phyloP scores from a whole-genome alignment of 2,113 vertebrate species.

The Eurystomus gularis region DNA sequence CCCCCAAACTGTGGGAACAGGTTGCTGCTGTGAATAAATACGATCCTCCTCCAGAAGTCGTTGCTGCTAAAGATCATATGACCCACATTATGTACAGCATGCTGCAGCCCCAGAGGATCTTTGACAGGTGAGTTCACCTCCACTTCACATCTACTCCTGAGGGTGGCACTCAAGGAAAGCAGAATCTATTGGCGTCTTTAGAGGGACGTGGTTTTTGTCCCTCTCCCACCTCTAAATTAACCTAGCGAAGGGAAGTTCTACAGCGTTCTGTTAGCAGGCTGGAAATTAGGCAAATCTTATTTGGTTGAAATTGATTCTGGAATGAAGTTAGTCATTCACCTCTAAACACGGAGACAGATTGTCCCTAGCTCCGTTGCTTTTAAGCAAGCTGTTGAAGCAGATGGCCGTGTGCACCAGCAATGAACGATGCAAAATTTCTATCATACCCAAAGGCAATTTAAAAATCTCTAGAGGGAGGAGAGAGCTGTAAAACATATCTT shows the following conservation, averaged over 20 bases:
- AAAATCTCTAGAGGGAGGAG: conserved; percentile 41
- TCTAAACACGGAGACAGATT: conserved; percentile 52
- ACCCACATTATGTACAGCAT: conserved; percentile 76
- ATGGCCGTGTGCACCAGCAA: conserved; percentile 55
- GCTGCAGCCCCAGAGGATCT: conserved; percentile 85
- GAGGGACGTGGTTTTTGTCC: background rate
- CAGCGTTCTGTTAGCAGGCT: background rate
- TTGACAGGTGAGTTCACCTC: conserved; percentile 79
- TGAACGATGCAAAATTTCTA: conserved; percentile 17
- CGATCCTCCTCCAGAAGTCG: conserved; percentile 85
- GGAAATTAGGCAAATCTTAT: background rate
- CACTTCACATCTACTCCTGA: background rate
- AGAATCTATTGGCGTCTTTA: background rate
- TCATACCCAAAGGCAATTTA: conserved; percentile 21
- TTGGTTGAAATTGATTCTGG: background rate
- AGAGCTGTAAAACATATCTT: background rate
- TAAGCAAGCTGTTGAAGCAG: conserved; percentile 69
- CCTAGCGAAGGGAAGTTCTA: background rate
- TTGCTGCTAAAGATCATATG: conserved; percentile 87
- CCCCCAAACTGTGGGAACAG: conserved; percentile 66
- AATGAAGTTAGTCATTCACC: conserved; percentile 46
- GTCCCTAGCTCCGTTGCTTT: conserved; percentile 31
- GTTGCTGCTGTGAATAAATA: conserved; percentile 84
- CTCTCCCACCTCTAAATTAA: background rate
- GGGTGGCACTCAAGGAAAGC: background rate